Conservation (phyloP, 2,888 invertebrate genomes). For the Gortyna flavago region DNA sequence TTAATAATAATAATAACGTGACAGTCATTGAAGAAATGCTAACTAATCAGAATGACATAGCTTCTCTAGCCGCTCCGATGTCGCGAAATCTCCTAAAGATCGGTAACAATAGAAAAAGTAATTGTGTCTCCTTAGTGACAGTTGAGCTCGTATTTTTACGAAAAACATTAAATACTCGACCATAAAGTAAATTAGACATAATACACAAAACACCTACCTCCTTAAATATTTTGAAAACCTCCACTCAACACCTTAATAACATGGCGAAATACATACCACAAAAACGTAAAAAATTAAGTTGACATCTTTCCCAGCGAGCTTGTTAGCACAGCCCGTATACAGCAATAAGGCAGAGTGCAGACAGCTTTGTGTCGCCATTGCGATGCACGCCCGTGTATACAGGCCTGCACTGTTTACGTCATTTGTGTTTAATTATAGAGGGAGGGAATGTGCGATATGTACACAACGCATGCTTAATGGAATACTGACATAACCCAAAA, state of each 20-base stretch:
- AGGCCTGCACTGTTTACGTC: slow-evolving; percentile 71
- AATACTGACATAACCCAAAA: too few species aligned
- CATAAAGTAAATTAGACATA: neutral
- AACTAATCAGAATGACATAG: neutral
- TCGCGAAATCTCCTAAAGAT: too few species aligned
- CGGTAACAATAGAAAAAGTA: too few species aligned
- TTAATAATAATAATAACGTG: neutral
- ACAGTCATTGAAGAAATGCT: neutral
- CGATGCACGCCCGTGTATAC: slow-evolving; percentile 75
- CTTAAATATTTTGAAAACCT: neutral
- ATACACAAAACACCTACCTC: neutral
- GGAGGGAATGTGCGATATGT: slow-evolving; percentile 55
- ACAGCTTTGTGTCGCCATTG: slow-evolving; percentile 83
- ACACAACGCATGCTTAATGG: too few species aligned
- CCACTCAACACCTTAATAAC: neutral
- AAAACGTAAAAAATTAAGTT: neutral
- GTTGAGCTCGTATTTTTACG: too few species aligned
- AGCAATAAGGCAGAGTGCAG: slow-evolving; percentile 88
- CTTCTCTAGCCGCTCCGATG: too few species aligned
- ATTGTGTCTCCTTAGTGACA: too few species aligned
- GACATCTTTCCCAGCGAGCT: neutral
- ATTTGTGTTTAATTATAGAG: slow-evolving; percentile 84
- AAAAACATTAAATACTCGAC: neutral
- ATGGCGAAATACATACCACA: neutral
- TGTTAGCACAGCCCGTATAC: slow-evolving; percentile 71